These are phyloP conservation scores for Melopsittacus undulatus DNA, from an alignment of 2,797 vertebrate genomes.

Conservation along the genomic window DNA sequence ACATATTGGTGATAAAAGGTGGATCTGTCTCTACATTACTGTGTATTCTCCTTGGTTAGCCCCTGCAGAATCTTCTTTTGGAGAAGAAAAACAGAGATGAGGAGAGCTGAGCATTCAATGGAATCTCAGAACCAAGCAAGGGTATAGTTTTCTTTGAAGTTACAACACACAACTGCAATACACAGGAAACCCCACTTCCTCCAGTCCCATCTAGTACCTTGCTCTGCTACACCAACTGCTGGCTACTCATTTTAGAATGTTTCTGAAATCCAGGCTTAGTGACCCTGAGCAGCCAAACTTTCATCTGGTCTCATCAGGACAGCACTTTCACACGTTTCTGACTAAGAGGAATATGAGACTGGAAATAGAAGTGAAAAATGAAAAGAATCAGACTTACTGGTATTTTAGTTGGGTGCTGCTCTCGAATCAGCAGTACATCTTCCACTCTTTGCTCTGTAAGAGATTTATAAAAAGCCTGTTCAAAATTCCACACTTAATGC, in stretches of 20 bases:
- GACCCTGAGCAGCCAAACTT: background rate
- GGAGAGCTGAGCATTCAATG: background rate
- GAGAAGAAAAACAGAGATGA: background rate
- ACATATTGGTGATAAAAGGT: background rate
- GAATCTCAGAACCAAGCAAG: background rate
- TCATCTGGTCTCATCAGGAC: background rate
- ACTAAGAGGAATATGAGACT: background rate
- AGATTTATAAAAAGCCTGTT: background rate
- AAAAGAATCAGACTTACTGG: conserved; percentile 83
- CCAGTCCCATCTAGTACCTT: background rate
- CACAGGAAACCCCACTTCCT: background rate
- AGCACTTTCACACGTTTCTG: background rate
- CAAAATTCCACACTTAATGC: background rate
- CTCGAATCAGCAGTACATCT: conserved; percentile 93
- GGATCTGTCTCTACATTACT: background rate
- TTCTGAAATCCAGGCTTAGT: background rate
- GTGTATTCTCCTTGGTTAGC: background rate
- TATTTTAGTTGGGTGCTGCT: conserved; percentile 97
- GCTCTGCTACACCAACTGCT: background rate
- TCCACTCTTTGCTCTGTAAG: conserved; percentile 93
- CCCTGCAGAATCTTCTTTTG: background rate
- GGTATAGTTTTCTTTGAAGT: background rate
- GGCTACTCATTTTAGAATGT: background rate
- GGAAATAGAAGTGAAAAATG: background rate
- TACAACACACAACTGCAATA: background rate